A percentile compares a stretch with the other conserved stretches of the same genome.
Evolutionary conservation across 2,113 vertebrate species (phyloP).

Genomic region (Bubo bubo): DNA sequence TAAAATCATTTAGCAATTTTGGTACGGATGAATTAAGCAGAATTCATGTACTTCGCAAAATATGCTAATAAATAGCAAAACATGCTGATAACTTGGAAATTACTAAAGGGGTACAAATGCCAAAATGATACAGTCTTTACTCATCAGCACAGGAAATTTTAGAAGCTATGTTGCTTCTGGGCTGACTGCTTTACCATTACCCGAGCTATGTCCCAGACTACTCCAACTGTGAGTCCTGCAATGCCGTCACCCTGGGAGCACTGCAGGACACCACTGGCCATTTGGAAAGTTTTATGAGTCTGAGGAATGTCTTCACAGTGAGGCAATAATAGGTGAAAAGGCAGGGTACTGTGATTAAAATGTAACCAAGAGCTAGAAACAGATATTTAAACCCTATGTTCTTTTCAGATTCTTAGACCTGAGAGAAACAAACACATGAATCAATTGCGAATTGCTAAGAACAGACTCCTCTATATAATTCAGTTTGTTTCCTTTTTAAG

Average conservation of each 20-base stretch:
- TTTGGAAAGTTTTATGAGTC: not conserved
- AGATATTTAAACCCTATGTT: not conserved
- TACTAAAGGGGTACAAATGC: not conserved
- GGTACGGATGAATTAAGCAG: not conserved
- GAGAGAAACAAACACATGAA: not conserved
- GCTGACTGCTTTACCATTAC: not conserved
- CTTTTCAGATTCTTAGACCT: not conserved
- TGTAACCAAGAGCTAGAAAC: not conserved
- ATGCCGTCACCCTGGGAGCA: not conserved
- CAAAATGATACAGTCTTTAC: not conserved
- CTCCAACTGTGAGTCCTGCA: not conserved
- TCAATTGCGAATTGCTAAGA: not conserved
- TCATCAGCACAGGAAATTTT: not conserved
- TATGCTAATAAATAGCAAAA: not conserved
- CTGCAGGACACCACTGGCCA: not conserved
- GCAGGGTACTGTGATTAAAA: not conserved
- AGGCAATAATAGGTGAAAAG: not conserved
- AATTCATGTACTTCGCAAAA: not conserved
- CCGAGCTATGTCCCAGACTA: not conserved
- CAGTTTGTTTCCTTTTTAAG: not conserved
- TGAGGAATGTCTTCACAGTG: not conserved
- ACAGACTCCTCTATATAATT: not conserved
- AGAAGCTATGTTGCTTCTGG: not conserved
- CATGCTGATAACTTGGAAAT: not conserved
- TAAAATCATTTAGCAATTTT: not conserved